A percentile compares a stretch with the other conserved stretches of the same genome.
Conservation (phyloP, 1,140 invertebrate genomes). For the Conopomorpha cramerella region DNA sequence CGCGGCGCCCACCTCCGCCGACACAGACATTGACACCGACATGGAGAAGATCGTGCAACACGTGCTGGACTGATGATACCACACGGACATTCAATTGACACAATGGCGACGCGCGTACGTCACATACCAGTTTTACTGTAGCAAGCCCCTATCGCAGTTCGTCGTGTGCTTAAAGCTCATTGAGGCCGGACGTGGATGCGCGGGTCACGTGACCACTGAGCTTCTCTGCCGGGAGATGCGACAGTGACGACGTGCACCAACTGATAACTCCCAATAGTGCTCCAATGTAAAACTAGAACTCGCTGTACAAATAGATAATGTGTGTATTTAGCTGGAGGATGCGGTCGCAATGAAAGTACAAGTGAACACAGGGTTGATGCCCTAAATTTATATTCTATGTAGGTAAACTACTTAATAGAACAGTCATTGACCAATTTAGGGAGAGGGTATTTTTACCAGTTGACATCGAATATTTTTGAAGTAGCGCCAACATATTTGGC, state of each 20-base stretch:
- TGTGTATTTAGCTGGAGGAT: background rate
- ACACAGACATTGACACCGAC: constrained; percentile 69
- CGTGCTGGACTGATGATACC: constrained; percentile 63
- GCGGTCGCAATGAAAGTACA: constrained; percentile 12
- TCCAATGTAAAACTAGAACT: background rate
- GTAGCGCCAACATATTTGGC: background rate
- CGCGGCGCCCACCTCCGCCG: constrained; percentile 39
- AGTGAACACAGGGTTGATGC: constrained; percentile 2
- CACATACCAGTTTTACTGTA: too few species aligned
- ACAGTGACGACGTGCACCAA: too few species aligned
- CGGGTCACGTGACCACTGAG: too few species aligned
- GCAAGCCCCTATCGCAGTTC: background rate
- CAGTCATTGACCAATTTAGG: background rate
- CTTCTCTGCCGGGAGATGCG: too few species aligned
- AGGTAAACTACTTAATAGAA: background rate
- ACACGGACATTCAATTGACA: too few species aligned
- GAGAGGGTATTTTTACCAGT: too few species aligned
- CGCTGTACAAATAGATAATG: background rate
- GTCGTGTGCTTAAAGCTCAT: too few species aligned
- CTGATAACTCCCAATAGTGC: too few species aligned
- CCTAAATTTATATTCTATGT: constrained; percentile 2
- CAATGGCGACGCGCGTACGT: too few species aligned
- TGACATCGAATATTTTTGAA: too few species aligned
- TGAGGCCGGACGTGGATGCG: too few species aligned
- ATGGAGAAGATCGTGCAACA: constrained; percentile 78